Evolutionary conservation across 2,797 vertebrate species (phyloP), one percentile per base, ranked within the genome.

Genomic region (Liparis tanakae): DNA sequence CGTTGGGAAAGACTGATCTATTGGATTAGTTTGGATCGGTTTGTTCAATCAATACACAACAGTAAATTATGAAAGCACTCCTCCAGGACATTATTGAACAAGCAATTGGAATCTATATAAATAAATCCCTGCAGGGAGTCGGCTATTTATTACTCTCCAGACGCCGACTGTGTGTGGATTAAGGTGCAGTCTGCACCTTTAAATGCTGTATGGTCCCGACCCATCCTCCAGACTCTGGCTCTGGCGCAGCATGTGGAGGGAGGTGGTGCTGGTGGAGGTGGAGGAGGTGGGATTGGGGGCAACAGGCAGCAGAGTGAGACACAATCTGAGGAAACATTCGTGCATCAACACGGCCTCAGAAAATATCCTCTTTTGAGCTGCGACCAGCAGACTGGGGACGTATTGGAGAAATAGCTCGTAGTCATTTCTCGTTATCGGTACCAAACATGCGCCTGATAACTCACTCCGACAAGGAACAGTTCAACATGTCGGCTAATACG

Each of bases 11-110:
- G 53, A 33, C 53, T 51, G 48, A 62, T 59, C 58, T 70, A 70
- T 71, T 71, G 69, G 68, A 63, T 81, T 58, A 3, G 53, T 82
- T 82, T 65, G 51, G 62, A 87, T 80, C 66, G n/a, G 64, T 84
- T 85, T 82, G 43, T 61, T 69, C 3, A 10, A 66, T 90, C 85
- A 66, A 84, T 83, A 76, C 56, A 36, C 25, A 59, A 67, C 74
- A 75, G 73, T 84, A 82, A 75, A 81, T 84, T 80, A 51, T 79
- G 69, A 80, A 85, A 87, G 85, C 74, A 62, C 50, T 65, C 62
- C 80, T 84, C 72, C 25, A 65, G 74, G 79, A 80, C 48, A 43
- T 70, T 83, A 86, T 82, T 57, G 78, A 90, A 82, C 54, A 86
- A 80, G 73, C 75, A 48, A 76, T 85, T 72, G 76, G 67, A 81